phyloP scores from a whole-genome alignment of 2,888 invertebrate genomes.

The Corbicula japonica region DNA sequence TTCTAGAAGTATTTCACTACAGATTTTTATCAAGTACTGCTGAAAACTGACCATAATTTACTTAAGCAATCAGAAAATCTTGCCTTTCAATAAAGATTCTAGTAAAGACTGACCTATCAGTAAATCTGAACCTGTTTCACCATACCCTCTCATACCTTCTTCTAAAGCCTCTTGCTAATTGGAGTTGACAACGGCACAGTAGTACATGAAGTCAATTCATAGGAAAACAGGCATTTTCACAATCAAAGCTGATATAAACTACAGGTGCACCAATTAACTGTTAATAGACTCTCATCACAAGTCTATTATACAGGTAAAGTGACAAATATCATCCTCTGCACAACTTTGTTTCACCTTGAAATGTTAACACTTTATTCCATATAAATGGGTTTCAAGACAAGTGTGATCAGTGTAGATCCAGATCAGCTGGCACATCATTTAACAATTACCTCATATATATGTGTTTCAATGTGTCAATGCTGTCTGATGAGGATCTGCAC shows the following conservation, averaged over 20 bases:
- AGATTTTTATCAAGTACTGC: conserved; percentile 31
- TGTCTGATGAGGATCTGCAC: too few species aligned
- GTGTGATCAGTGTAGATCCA: too few species aligned
- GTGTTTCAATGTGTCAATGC: too few species aligned
- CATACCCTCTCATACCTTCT: conserved; percentile 8
- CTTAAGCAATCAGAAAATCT: conserved; percentile 24
- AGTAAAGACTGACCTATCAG: conserved; percentile 57
- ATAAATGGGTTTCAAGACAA: too few species aligned
- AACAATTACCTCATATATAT: too few species aligned
- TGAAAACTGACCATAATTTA: conserved; percentile 41
- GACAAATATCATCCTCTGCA: conserved; percentile 22
- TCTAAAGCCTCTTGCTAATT: conserved; percentile 37
- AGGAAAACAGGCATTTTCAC: conserved; percentile 32
- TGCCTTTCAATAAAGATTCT: conserved; percentile 44
- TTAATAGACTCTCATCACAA: conserved; percentile 22
- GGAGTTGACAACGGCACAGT: conserved; percentile 32
- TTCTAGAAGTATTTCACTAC: too few species aligned
- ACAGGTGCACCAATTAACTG: conserved; percentile 18
- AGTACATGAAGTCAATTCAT: conserved; percentile 10
- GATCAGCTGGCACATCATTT: too few species aligned
- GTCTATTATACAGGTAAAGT: conserved; percentile 26
- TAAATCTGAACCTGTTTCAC: conserved; percentile 34
- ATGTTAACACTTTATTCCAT: too few species aligned
- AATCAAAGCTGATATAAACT: conserved; percentile 10
- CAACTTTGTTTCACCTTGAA: too few species aligned